Evolutionary conservation across 2,888 invertebrate genomes (phyloP), one percentile per base, ranked within the genome.

Genomic region (Agonum fuliginosum): DNA sequence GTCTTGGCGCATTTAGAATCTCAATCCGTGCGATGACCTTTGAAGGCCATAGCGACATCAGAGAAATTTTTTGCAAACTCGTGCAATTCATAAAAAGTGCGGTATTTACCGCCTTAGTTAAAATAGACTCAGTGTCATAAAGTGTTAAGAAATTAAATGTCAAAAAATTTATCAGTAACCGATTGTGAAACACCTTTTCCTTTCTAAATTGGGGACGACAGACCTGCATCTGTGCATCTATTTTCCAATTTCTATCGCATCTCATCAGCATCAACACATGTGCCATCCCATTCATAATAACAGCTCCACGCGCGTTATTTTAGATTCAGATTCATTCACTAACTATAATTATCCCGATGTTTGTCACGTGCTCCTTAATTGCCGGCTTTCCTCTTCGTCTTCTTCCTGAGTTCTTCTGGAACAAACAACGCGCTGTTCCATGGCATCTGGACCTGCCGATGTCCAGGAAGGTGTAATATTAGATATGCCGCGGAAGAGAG

Each of bases 361-460:
- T 27, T 27, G 69, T 70, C 69, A 46, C 69, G 69, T 46, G 69
- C 43, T 27, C 62, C 30, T 62, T 70, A 70, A 70, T 70, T 70
- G 24, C 46, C 12, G 20, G 10, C 48, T 12, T 20, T 48, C 22
- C 22, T 24, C n/a, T 3, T 14, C 30, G 30, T 62, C 62, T 62
- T 30, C 14, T 10, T 14, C 22, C 12, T 30, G 34, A 62, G 30
- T 62, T 17, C 34, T 14, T 30, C 34, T 17, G 17, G 19, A 12
- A 8, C 62, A 14, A 10, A 34, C 17, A 62, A 27, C 34, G 34
- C 12, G 62, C 34, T 62, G 34, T 48, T 17, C 48, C 48, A 48
- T 48, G 4, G 8, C 5, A 6, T 6, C 8, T 6, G 4, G 8
- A 34, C 34, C 8, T 4, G 34, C 34, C 5, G 34, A 34, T 34